Conservation (phyloP, 1,140 invertebrate species). For the Pogonus chalceus region DNA sequence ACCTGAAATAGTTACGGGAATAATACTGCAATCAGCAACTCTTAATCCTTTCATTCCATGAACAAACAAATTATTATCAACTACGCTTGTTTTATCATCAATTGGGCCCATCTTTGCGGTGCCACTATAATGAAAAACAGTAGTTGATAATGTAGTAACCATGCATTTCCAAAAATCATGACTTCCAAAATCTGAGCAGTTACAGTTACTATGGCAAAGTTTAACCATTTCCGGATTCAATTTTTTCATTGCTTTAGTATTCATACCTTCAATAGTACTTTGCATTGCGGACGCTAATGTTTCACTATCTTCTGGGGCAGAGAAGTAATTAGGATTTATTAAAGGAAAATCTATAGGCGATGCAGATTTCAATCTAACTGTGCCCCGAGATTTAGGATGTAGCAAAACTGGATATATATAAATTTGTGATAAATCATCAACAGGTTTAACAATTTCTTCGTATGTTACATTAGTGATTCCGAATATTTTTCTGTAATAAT, state of each 20-base stretch:
- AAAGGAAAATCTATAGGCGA: constrained; percentile 52
- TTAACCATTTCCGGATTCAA: constrained; percentile 27
- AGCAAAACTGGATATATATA: constrained; percentile 66
- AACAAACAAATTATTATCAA: constrained; percentile 34
- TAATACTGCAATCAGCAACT: constrained; percentile 38
- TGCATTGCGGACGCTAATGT: constrained; percentile 40
- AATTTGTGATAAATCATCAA: constrained; percentile 66
- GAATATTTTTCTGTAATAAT: constrained; percentile 65
- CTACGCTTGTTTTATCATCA: constrained; percentile 24
- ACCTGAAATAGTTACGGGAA: constrained; percentile 48
- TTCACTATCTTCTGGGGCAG: constrained; percentile 38
- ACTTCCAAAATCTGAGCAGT: constrained; percentile 45
- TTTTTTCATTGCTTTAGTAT: constrained; percentile 35
- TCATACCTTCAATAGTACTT: constrained; percentile 31
- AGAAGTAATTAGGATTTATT: constrained; percentile 57
- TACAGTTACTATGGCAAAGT: constrained; percentile 19
- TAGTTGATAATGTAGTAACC: constrained; percentile 23
- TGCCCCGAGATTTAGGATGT: constrained; percentile 26
- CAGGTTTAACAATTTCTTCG: constrained; percentile 53
- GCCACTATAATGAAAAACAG: constrained; percentile 31
- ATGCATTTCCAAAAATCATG: constrained; percentile 40
- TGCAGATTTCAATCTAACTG: constrained; percentile 36
- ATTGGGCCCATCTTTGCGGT: constrained; percentile 17
- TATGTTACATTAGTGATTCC: constrained; percentile 61
- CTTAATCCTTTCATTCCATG: constrained; percentile 28